A percentile compares a stretch with the other conserved stretches of the same genome.
Evolutionary conservation across 2,113 vertebrate genomes (phyloP).

Genomic region (Eptatretus burgeri): DNA sequence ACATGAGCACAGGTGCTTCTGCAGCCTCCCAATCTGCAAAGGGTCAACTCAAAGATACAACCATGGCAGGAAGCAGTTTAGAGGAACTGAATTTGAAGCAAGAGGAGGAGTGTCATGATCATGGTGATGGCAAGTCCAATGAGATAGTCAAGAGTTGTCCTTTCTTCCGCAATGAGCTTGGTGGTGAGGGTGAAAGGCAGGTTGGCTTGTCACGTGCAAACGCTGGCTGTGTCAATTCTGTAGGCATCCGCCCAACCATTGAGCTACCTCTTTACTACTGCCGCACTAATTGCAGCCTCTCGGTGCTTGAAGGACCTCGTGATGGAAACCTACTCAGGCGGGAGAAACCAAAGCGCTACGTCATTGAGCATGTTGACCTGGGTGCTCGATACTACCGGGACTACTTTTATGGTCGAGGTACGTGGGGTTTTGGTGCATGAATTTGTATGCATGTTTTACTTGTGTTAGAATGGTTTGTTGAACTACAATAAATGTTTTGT

Average conservation of each 20-base stretch:
- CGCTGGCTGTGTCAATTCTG: slow-evolving; percentile 11
- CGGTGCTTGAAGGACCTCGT: slow-evolving; percentile 34
- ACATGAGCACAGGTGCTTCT: slow-evolving; percentile 48
- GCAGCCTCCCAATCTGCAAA: slow-evolving; percentile 30
- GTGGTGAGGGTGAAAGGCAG: slow-evolving; percentile 32
- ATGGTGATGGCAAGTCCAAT: slow-evolving; percentile 24
- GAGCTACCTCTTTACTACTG: slow-evolving; percentile 15
- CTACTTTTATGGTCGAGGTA: slow-evolving; percentile 41
- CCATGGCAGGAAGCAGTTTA: slow-evolving; percentile 21
- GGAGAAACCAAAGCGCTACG: slow-evolving; percentile 29
- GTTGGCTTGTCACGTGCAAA: slow-evolving; percentile 42
- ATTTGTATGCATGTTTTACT: too few species aligned
- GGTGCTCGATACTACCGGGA: slow-evolving; percentile 64
- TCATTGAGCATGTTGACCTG: slow-evolving; percentile 55
- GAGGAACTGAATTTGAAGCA: slow-evolving; percentile 36
- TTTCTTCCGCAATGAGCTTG: slow-evolving; percentile 59
- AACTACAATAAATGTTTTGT: too few species aligned
- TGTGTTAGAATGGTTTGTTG: too few species aligned
- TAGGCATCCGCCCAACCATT: slow-evolving; percentile 8
- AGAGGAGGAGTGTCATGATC: slow-evolving; percentile 26
- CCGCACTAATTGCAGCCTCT: slow-evolving; percentile 45
- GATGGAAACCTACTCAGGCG: slow-evolving; percentile 28
- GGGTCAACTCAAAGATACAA: background rate
- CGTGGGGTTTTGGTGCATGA: background rate
- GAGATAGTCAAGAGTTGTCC: slow-evolving; percentile 54